Base-by-base conservation (phyloP, 2,113 vertebrate genomes). In the Xiphias gladius region DNA sequence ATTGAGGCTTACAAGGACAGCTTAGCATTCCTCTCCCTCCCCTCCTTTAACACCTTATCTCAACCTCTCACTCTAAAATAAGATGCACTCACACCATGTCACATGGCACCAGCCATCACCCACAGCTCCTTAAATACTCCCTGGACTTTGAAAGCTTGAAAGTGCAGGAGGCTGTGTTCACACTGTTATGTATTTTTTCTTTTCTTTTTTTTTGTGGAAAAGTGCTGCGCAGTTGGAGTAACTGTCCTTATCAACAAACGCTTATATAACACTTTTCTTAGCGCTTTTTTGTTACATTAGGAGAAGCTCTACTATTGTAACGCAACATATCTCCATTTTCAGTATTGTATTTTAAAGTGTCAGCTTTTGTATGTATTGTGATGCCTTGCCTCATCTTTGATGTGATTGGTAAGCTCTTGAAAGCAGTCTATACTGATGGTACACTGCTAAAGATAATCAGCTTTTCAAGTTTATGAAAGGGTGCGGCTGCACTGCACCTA, bases 61-160 rank as follows among this genome's bases (percentile, higher is more conserved):
- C 92, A 79, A 91, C 78, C 89, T 90, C 87, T 88, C 85, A 73
- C 88, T 90, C 91, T 94, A 94, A 92, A 92, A 93, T 93, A 93
- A 94, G 93, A 93, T 88, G 78, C 90, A 88, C 87, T 94, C 90
- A 89, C 89, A 86, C 77, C 86, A 48, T 88, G 91, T 89, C 90
- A 89, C 88, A 89, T 90, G 89, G 75, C 84, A 80, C 41, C 88
- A 88, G 85, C 63, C 79, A 64, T 89, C 87, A 87, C 63, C 86
- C 83, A 73, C 86, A 79, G 83, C 83, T 83, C 85, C 84, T 83
- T 86, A 88, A 79, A 88, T 79, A 82, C 84, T 70, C 76, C 22
- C 52, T 19, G 0, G 54, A 57, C 54, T 66, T 65, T 62, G 1
- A 74, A 63, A 80, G 79, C 64, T 50, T 28, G 2, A 65, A 24